Percentiles rank a stretch among this genome's conserved stretches.
These are phyloP conservation scores for Cephus spinipes DNA, from an alignment of 2,888 invertebrate species.

Conservation along the genomic window DNA sequence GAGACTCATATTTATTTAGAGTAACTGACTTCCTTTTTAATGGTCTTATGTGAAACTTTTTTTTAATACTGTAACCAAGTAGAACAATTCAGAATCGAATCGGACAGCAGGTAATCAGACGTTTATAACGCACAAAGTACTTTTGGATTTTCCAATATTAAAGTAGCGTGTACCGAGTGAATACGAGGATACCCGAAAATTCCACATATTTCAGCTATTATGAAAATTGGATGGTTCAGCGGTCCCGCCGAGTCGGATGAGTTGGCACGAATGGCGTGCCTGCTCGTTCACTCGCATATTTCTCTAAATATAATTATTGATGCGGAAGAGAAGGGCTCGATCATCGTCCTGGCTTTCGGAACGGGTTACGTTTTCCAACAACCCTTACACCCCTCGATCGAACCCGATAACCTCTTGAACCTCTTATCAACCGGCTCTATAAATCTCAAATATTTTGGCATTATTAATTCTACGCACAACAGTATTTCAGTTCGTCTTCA, in stretches of 20 bases:
- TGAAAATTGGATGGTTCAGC: slow-evolving; percentile 38
- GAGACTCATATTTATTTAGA: too few species aligned
- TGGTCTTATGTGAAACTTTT: too few species aligned
- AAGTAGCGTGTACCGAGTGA: slow-evolving; percentile 6
- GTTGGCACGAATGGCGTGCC: slow-evolving; percentile 25
- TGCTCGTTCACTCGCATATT: slow-evolving; percentile 34
- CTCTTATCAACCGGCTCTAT: too few species aligned
- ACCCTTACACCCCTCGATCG: neutral
- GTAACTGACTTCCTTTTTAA: too few species aligned
- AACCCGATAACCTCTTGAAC: too few species aligned
- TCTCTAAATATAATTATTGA: slow-evolving; percentile 37
- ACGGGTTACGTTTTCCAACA: neutral
- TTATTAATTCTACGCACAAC: too few species aligned
- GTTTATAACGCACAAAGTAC: neutral
- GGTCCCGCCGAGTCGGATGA: slow-evolving; percentile 26
- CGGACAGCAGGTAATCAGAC: too few species aligned
- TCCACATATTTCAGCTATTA: slow-evolving; percentile 33
- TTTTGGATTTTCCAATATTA: neutral
- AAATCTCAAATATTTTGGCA: too few species aligned
- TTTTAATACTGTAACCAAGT: too few species aligned
- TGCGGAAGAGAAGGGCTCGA: slow-evolving; percentile 30
- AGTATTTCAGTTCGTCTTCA: too few species aligned
- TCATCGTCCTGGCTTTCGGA: neutral
- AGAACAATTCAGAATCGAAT: too few species aligned
- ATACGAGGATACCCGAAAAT: slow-evolving; percentile 15